Conservation (phyloP, 2,888 invertebrate genomes). For the Calameuta filiformis region DNA sequence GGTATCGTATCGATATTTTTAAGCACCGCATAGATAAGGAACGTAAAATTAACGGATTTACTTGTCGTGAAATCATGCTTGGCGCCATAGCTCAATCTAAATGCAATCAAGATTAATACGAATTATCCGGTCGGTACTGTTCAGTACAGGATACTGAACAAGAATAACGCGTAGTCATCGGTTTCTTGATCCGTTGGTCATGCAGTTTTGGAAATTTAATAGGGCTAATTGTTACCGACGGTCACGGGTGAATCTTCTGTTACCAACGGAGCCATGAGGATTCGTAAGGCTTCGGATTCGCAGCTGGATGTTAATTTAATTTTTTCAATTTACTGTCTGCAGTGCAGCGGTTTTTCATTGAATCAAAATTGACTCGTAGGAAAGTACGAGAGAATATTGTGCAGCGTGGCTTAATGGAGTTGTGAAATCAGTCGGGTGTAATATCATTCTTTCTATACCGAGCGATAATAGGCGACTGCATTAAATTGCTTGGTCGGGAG, state of each 20-base stretch:
- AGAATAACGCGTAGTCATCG: no score
- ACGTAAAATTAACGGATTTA: background rate
- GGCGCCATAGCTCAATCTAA: background rate
- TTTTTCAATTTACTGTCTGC: background rate
- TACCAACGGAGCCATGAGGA: background rate
- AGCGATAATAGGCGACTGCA: conserved; percentile 3
- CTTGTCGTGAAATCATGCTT: background rate
- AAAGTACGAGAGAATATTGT: background rate
- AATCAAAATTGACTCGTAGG: background rate
- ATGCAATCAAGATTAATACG: background rate
- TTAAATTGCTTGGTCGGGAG: background rate
- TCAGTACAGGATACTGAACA: no score
- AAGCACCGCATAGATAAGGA: background rate
- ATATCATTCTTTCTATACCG: background rate
- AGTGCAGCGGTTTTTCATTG: background rate
- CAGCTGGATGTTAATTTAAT: background rate
- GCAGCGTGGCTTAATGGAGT: background rate
- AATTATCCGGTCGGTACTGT: no score
- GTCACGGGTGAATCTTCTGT: background rate
- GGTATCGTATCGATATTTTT: background rate
- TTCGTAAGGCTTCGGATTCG: background rate
- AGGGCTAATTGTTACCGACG: background rate
- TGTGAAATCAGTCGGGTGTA: background rate
- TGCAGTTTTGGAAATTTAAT: background rate
- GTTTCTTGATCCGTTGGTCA: background rate